A percentile compares a stretch with the other conserved stretches of the same genome.
Conservation (phyloP, 2,113 vertebrate genomes). For the Apodemus sylvaticus region DNA sequence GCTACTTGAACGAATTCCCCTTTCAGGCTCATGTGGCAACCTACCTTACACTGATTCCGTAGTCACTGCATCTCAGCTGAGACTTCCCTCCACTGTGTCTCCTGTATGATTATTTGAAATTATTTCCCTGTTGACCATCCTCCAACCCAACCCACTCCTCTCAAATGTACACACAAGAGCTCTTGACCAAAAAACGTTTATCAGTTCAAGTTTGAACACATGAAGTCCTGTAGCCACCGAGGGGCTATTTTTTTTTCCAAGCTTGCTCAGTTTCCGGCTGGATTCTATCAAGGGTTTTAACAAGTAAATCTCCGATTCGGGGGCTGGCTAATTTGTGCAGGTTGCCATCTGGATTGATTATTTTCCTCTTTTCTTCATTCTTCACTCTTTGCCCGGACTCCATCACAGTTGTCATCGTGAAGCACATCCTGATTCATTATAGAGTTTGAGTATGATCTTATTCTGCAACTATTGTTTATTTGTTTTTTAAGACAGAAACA, state of each 20-base stretch:
- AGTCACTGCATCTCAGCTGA: not conserved
- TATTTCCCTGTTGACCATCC: conserved; percentile 39
- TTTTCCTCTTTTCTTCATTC: not conserved
- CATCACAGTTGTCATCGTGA: not conserved
- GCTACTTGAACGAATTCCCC: too few relatives aligned
- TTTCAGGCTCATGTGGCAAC: not conserved
- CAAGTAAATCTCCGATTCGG: conserved; percentile 75
- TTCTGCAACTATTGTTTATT: not conserved
- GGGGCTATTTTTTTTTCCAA: conserved; percentile 80
- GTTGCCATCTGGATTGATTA: conserved; percentile 23
- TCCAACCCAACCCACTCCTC: not conserved
- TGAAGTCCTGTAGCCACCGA: conserved; percentile 58
- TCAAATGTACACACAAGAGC: not conserved
- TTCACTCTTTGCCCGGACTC: conserved; percentile 15
- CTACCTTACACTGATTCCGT: not conserved
- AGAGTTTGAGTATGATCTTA: conserved; percentile 5
- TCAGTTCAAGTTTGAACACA: conserved; percentile 67
- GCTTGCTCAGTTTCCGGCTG: conserved; percentile 76
- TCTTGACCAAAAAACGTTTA: conserved; percentile 68
- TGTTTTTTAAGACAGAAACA: not conserved
- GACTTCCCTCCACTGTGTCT: not conserved
- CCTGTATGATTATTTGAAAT: not conserved
- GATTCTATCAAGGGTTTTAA: conserved; percentile 72
- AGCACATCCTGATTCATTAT: not conserved
- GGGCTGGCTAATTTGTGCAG: conserved; percentile 59